Evolutionary conservation across 2,888 invertebrate genomes (phyloP).

Genomic region (Axea sp.): DNA sequence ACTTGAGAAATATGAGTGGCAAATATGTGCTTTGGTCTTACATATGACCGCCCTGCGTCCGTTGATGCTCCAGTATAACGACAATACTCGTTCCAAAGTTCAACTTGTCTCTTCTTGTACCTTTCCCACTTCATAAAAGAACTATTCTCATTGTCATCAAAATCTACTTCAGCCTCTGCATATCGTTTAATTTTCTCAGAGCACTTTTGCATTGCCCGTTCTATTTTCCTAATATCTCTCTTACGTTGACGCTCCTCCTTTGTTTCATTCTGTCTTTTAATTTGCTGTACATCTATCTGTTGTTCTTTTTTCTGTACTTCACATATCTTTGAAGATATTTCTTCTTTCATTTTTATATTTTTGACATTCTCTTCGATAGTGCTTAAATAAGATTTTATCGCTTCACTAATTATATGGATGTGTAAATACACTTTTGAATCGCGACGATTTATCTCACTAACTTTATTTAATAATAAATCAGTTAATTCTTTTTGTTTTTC

Average conservation of each 20-base stretch:
- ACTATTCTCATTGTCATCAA: constrained; percentile 87
- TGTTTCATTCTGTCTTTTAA: background rate
- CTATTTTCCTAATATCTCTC: constrained; percentile 76
- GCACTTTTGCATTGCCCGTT: constrained; percentile 83
- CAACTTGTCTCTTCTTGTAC: constrained; percentile 76
- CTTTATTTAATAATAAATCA: constrained; percentile 44
- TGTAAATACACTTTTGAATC: constrained; percentile 61
- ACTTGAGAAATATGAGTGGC: constrained; percentile 69
- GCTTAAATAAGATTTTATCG: constrained; percentile 61
- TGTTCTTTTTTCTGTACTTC: no score
- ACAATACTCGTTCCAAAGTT: constrained; percentile 68
- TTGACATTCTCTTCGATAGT: background rate
- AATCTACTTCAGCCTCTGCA: constrained; percentile 86
- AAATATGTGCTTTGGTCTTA: constrained; percentile 69
- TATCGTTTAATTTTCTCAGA: constrained; percentile 84
- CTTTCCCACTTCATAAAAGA: constrained; percentile 86
- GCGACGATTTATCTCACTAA: constrained; percentile 36
- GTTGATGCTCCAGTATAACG: constrained; percentile 67
- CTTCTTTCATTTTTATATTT: background rate
- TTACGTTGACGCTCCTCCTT: constrained; percentile 8
- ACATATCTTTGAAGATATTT: background rate
- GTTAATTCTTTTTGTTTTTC: background rate
- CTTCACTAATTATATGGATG: constrained; percentile 67
- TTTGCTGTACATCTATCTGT: background rate
- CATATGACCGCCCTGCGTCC: constrained; percentile 68